Conservation (phyloP, 2,113 vertebrate species). For the Tricholaema leucomelas region DNA sequence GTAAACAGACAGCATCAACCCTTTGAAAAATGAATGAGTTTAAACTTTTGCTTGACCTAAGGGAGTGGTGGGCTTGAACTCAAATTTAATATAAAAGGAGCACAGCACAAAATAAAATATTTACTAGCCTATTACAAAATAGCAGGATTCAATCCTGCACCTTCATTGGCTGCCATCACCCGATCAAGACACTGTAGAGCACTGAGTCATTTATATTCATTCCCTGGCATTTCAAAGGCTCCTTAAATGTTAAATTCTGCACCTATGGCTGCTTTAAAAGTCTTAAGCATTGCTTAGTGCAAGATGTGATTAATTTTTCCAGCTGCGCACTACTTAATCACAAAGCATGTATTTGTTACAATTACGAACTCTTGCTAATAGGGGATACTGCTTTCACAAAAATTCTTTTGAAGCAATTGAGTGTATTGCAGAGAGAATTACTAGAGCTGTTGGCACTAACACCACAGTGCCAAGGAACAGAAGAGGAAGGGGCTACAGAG, state of each 20-base stretch:
- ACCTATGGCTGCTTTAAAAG: constrained; percentile 52
- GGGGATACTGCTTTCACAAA: neutral
- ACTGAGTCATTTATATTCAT: constrained; percentile 47
- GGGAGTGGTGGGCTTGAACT: neutral
- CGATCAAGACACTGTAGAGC: neutral
- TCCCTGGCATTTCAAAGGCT: constrained; percentile 54
- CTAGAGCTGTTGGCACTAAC: neutral
- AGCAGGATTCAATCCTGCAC: neutral
- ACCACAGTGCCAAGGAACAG: neutral
- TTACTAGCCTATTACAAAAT: constrained; percentile 51
- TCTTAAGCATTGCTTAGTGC: constrained; percentile 23
- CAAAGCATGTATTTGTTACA: constrained; percentile 24
- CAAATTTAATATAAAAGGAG: neutral
- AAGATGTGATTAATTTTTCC: constrained; percentile 48
- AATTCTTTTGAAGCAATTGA: neutral
- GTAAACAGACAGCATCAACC: neutral
- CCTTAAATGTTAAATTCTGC: constrained; percentile 52
- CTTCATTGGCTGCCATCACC: constrained; percentile 25
- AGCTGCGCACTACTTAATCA: constrained; percentile 34
- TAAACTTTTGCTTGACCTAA: neutral
- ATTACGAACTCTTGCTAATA: constrained; percentile 32
- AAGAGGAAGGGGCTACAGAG: neutral
- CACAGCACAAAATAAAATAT: constrained; percentile 16
- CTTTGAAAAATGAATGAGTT: neutral
- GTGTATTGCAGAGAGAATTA: neutral